A percentile compares a stretch with the other conserved stretches of the same genome.
phyloP scores from a whole-genome alignment of 2,113 vertebrate species.

The Cricetomys ansorgei region DNA sequence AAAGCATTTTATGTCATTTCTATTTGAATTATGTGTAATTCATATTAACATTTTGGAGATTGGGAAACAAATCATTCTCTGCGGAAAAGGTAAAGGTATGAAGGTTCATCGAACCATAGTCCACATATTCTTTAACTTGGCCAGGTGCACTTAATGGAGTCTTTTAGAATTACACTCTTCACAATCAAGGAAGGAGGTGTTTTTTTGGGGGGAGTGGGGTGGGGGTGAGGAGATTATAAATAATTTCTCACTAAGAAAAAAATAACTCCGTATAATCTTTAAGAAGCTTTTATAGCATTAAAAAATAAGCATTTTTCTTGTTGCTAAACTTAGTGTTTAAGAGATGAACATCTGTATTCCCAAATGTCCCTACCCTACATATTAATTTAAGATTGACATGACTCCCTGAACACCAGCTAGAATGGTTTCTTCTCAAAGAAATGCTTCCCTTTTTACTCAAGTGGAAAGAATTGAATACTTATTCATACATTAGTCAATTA shows the following conservation, averaged over 20 bases:
- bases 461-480: not conserved
- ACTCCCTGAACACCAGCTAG: not conserved
- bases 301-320: not conserved
- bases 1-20: not conserved
- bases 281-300: not conserved
- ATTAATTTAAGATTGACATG: not conserved
- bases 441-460: not conserved
- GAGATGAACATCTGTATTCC: not conserved
- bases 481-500: not conserved
- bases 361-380: not conserved
- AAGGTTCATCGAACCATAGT: not conserved
- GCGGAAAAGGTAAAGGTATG: not conserved
- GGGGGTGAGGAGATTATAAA: not conserved
- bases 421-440: not conserved
- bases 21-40: constrained; percentile 36
- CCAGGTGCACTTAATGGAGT: not conserved
- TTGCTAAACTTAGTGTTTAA: not conserved
- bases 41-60: constrained; percentile 31
- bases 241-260: not conserved
- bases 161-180: not conserved
- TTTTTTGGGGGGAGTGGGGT: not conserved
- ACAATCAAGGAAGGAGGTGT: not conserved
- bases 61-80: not conserved
- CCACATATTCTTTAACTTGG: not conserved
- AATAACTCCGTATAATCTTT: not conserved